Percentiles rank a stretch among this genome's conserved stretches.
phyloP scores from a whole-genome alignment of 2,797 vertebrate species.

The Tokudaia muenninki region DNA sequence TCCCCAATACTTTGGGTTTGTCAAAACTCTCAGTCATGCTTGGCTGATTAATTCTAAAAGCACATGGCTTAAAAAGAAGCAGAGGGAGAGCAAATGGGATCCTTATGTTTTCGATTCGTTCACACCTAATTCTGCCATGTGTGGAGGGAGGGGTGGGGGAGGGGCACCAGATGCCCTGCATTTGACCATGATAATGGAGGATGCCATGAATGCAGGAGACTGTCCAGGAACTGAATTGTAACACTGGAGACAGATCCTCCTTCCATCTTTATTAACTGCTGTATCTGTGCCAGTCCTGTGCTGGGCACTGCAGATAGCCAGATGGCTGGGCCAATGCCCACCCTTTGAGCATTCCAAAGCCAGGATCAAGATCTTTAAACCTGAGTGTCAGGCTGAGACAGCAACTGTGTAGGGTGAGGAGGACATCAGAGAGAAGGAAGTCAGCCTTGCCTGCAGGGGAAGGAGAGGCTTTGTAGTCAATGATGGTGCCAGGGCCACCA shows the following conservation, averaged over 20 bases:
- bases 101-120: conserved; percentile 81
- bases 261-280: background rate
- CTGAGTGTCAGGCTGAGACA: background rate
- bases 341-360: background rate
- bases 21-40: conserved; percentile 81
- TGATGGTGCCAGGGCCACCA: background rate
- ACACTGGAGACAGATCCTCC: background rate
- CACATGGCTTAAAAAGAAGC: conserved; percentile 78
- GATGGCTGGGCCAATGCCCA: background rate
- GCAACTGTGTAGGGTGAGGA: background rate
- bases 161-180: conserved; percentile 49
- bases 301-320: background rate
- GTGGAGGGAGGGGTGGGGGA: background rate
- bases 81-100: conserved; percentile 75
- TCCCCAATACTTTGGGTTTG: conserved; percentile 74
- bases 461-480: background rate
- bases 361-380: background rate
- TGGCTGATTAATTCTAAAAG: conserved; percentile 80
- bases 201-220: background rate
- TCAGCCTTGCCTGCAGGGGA: background rate
- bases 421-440: background rate
- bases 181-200: background rate
- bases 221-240: background rate
- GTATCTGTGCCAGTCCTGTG: background rate
- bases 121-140: conserved; percentile 80